Conservation (phyloP, 2,797 vertebrate genomes). For the Xenopus petersii region DNA sequence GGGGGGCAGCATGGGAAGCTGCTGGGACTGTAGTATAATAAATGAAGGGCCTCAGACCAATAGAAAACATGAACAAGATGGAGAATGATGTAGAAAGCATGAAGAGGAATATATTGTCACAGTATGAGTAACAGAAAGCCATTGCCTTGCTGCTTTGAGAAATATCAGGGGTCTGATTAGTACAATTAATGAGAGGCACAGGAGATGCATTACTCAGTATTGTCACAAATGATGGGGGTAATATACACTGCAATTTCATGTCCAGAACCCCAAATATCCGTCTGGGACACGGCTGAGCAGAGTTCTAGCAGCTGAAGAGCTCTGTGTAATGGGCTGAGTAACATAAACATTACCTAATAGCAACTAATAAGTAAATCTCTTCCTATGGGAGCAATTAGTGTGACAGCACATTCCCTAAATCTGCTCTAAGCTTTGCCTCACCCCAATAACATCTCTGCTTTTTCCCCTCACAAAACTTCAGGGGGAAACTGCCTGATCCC, state of each 20-base stretch:
- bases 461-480: not conserved
- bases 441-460: conserved; percentile 14
- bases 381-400: conserved; percentile 38
- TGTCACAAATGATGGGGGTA: too few species aligned
- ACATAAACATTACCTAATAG: conserved; percentile 45
- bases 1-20: too few species aligned
- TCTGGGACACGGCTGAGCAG: conserved; percentile 30
- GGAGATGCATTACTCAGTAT: too few species aligned
- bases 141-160: too few species aligned
- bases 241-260: not conserved
- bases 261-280: conserved; percentile 32
- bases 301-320: conserved; percentile 36
- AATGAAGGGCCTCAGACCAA: too few species aligned
- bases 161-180: too few species aligned
- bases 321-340: conserved; percentile 47
- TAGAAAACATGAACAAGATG: too few species aligned
- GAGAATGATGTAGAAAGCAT: too few species aligned
- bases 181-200: too few species aligned
- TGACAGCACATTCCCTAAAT: conserved; percentile 33
- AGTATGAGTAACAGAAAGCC: too few species aligned
- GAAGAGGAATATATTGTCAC: too few species aligned
- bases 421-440: conserved; percentile 11
- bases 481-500: not conserved
- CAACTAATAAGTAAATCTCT: conserved; percentile 40
- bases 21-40: too few species aligned